phyloP scores from a whole-genome alignment of 2,797 vertebrate genomes.

The Margarornis squamiger region DNA sequence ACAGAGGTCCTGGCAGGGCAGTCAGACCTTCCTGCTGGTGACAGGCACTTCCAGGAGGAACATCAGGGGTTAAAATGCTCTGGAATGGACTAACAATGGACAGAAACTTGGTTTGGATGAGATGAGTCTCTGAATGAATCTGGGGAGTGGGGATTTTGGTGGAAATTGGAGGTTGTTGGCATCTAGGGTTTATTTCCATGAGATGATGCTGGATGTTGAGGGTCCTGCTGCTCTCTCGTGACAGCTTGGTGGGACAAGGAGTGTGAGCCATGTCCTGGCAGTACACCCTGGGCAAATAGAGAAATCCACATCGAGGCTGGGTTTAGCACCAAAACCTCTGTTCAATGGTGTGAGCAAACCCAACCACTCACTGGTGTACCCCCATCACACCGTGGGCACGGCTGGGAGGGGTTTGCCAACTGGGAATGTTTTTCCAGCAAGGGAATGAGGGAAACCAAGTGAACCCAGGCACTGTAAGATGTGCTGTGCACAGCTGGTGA shows the following conservation, averaged over 20 bases:
- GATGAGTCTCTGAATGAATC: neutral
- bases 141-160: neutral
- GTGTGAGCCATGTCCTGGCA: accelerated
- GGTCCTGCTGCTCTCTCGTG: neutral
- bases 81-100: neutral
- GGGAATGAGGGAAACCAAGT: neutral
- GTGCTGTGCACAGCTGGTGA: neutral
- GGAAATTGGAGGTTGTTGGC: neutral
- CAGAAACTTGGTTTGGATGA: neutral
- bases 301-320: neutral
- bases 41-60: neutral
- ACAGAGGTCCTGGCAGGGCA: neutral
- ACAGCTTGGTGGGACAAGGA: neutral
- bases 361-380: accelerated
- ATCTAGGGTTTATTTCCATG: neutral
- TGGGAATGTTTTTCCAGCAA: neutral
- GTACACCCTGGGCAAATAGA: neutral
- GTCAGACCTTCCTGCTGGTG: neutral
- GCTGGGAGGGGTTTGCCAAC: neutral
- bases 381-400: neutral
- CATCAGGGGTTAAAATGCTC: neutral
- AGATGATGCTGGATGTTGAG: neutral
- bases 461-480: neutral
- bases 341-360: neutral
- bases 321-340: neutral